Evolutionary conservation across 1,140 invertebrate genomes (phyloP), one percentile per base, ranked within the genome.

Genomic region (Brachionus plicatilis): DNA sequence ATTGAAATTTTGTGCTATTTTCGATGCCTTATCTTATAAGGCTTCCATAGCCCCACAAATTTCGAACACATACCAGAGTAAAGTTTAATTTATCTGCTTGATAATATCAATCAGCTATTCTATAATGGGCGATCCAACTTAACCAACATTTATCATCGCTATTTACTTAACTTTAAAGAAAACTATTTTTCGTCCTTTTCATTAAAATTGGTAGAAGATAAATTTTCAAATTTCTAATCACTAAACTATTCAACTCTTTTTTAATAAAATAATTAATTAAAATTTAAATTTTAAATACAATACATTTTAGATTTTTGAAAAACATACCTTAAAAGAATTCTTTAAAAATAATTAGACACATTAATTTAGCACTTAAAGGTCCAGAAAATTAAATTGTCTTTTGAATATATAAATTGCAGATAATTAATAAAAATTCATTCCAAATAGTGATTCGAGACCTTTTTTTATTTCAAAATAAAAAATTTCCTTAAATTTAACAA

Each of bases 51-150:
- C 53, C 53, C 53, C 53, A 60, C 53, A 60, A 53, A 60, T 60
- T 20, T 60, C 53, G 20, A 60, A 24, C 53, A 60, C 53, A 60
- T 60, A 60, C 53, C 53, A 60, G 53, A 60, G 20, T 60, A 60
- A 60, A 60, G 53, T 60, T 60, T 60, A 60, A 60, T 60, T 60
- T 60, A 60, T 60, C 53, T 60, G 53, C 53, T 60, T 60, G 53
- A 60, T 20, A 60, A 60, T 60, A 60, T 60, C 53, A 60, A 60
- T 60, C 53, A 60, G 3, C 53, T 60, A 9, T 60, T 20, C 9
- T 6, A 20, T 60, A 60, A 60, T 60, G 53, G 53, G 5, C 17
- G 27, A 20, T 60, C 20, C 53, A 60, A 60, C 53, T 24, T 7
- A 60, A 9, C 53, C 20, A 27, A 60, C 53, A 60, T 60, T 24